phyloP scores from a whole-genome alignment of 2,797 vertebrate species.

The Mustela erminea region DNA sequence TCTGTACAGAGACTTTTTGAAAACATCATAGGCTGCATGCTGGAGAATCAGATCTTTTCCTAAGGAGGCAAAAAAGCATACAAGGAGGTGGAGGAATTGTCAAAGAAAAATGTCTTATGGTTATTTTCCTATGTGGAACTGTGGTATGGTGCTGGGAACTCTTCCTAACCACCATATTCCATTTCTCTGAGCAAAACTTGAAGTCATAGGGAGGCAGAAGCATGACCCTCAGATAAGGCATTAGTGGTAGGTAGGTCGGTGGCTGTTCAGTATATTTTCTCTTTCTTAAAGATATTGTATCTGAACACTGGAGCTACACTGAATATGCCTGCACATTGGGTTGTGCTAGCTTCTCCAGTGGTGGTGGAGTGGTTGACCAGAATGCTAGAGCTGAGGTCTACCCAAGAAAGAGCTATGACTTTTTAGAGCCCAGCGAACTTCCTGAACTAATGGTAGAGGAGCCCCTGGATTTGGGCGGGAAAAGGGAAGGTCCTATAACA shows the following conservation, averaged over 20 bases:
- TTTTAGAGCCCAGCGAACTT: neutral
- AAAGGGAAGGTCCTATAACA: neutral
- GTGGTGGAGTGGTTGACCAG: neutral
- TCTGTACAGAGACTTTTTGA: conserved; percentile 4
- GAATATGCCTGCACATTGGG: neutral
- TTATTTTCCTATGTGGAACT: neutral
- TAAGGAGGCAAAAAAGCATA: neutral
- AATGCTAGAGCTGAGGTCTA: neutral
- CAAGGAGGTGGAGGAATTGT: neutral
- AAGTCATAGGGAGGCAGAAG: neutral
- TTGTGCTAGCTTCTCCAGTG: neutral
- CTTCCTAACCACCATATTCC: neutral
- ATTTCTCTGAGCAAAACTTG: conserved; percentile 20
- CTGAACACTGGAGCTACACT: neutral
- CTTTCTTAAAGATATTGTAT: neutral
- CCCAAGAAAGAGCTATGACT: neutral
- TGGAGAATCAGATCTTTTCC: neutral
- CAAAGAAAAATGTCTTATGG: neutral
- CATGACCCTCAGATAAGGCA: neutral
- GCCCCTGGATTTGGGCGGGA: neutral
- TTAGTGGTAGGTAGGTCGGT: neutral
- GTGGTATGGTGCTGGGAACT: neutral
- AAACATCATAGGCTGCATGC: neutral
- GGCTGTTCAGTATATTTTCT: neutral
- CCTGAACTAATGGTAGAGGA: neutral